Evolutionary conservation across 2,797 vertebrate genomes (phyloP).

Genomic region (Psittacula derbiana): DNA sequence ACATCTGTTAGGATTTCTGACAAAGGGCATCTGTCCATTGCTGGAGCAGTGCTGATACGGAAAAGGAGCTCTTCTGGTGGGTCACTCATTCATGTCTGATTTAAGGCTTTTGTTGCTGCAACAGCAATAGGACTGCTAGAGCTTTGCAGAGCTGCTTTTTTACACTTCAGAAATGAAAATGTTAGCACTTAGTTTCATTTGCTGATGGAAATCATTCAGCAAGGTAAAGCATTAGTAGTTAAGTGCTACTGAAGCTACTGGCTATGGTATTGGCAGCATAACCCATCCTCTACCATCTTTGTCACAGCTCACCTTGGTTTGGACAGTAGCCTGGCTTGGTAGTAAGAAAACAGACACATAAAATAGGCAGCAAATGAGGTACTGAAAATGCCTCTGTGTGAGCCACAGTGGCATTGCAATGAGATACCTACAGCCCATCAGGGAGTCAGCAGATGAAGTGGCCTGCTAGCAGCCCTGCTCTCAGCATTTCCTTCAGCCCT

Average conservation of each 20-base stretch:
- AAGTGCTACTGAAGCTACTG: not conserved
- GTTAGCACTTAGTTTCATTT: not conserved
- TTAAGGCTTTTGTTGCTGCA: not conserved
- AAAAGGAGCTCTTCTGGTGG: not conserved
- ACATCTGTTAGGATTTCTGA: not conserved
- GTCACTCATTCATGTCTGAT: not conserved
- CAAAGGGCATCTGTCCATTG: not conserved
- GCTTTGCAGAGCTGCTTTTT: not conserved
- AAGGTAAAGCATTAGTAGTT: not conserved
- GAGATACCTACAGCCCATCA: not conserved
- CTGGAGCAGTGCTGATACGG: not conserved
- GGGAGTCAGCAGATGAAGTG: not conserved
- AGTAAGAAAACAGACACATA: not conserved
- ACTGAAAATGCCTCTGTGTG: not conserved
- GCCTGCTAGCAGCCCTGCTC: not conserved
- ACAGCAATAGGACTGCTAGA: not conserved
- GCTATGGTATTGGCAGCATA: fast-evolving
- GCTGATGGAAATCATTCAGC: not conserved
- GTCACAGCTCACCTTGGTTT: not conserved
- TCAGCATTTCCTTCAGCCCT: not conserved
- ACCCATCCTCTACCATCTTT: not conserved
- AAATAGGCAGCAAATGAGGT: not conserved
- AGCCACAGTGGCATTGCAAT: not conserved
- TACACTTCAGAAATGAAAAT: not conserved
- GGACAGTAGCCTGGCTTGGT: not conserved